Evolutionary conservation across 1,140 invertebrate species (phyloP).

Genomic region (Venustaconcha ellipsiformis): DNA sequence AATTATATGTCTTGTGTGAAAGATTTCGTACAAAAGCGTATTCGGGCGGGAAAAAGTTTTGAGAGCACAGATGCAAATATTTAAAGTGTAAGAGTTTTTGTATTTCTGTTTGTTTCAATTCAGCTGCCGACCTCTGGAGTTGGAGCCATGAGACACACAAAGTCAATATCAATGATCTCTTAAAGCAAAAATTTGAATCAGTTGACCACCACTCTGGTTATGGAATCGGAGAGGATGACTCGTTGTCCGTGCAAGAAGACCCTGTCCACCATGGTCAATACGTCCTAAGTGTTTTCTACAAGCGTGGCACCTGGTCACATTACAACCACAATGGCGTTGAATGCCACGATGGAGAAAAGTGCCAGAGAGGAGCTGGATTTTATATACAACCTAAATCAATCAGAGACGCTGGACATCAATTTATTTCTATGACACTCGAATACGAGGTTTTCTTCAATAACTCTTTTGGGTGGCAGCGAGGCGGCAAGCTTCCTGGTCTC

Average conservation of each 20-base stretch:
- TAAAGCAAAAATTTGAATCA: conserved; percentile 13
- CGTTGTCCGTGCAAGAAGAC: conserved; percentile 20
- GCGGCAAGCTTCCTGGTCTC: conserved; percentile 54
- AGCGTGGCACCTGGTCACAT: conserved; percentile 7
- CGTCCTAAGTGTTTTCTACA: conserved; percentile 24
- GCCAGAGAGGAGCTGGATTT: conserved; percentile 40
- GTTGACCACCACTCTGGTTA: conserved; percentile 6
- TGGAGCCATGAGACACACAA: conserved; percentile 23
- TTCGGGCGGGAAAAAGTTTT: too few relatives aligned
- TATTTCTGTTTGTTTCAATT: background rate
- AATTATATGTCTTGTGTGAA: too few relatives aligned
- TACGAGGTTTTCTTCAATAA: conserved; percentile 40
- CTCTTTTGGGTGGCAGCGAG: conserved; percentile 43
- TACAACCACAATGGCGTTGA: background rate
- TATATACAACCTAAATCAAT: conserved; percentile 21
- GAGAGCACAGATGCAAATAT: too few relatives aligned
- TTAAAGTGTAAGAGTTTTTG: too few relatives aligned
- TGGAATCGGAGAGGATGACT: conserved; percentile 26
- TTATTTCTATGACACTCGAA: conserved; percentile 19
- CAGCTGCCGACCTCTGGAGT: conserved; percentile 16
- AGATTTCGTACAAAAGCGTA: too few relatives aligned
- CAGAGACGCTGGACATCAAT: background rate
- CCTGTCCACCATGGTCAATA: conserved; percentile 21
- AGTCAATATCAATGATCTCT: conserved; percentile 13
- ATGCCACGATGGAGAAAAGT: conserved; percentile 14